phyloP scores from a whole-genome alignment of 2,113 vertebrate species.

The Phyllopteryx taeniolatus region DNA sequence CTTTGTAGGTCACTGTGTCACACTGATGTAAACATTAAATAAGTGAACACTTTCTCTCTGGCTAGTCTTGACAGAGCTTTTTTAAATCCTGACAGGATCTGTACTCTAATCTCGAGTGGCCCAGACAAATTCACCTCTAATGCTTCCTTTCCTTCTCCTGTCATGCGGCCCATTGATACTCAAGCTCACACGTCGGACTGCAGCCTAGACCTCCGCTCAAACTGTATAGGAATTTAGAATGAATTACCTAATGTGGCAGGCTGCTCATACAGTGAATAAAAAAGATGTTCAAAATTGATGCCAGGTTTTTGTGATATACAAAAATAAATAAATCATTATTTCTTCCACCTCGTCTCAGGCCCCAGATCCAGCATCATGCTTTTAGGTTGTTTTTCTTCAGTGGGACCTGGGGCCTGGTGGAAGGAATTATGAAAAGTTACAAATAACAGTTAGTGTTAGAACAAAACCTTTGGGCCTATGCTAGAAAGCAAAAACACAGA shows the following conservation, averaged over 20 bases:
- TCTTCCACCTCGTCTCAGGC: too few relatives aligned
- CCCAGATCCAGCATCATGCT: too few relatives aligned
- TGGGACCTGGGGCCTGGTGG: too few relatives aligned
- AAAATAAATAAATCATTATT: too few relatives aligned
- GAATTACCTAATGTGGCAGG: too few relatives aligned
- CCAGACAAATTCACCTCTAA: constrained; percentile 12
- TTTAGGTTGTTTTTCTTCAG: too few relatives aligned
- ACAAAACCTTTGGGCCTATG: too few relatives aligned
- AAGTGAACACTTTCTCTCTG: constrained; percentile 21
- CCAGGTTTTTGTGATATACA: too few relatives aligned
- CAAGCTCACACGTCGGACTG: not conserved
- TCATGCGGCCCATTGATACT: not conserved
- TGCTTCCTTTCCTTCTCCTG: not conserved
- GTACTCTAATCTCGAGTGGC: constrained; percentile 22
- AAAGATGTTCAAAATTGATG: not conserved
- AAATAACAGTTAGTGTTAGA: too few relatives aligned
- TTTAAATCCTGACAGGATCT: constrained; percentile 2
- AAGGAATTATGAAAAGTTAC: too few relatives aligned
- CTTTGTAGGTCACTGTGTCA: not conserved
- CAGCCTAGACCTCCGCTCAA: not conserved
- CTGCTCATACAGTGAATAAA: not conserved
- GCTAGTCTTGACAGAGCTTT: not conserved
- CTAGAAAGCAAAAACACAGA: too few relatives aligned
- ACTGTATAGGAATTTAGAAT: too few relatives aligned
- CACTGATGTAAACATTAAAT: not conserved